Percentiles rank a stretch among this genome's conserved stretches.
These are phyloP conservation scores for Sylvilagus floridanus DNA, from an alignment of 2,797 vertebrate genomes.

Conservation along the genomic window DNA sequence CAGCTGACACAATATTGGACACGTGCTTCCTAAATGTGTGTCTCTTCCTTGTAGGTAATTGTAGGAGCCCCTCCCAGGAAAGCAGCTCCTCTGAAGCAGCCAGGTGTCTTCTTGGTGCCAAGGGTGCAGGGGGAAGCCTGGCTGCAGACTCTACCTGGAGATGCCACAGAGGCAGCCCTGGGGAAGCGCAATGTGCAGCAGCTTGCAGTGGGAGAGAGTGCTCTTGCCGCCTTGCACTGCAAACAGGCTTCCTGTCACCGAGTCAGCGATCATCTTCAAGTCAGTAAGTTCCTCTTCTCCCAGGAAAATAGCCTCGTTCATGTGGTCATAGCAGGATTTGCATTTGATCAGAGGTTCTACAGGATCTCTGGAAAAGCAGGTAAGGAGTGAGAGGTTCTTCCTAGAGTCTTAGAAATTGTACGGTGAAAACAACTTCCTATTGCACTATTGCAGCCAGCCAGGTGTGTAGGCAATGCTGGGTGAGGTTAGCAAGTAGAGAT, in stretches of 20 bases:
- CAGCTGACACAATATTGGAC: neutral
- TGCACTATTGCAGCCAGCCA: neutral
- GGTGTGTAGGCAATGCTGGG: neutral
- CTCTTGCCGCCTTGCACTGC: neutral
- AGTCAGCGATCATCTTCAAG: neutral
- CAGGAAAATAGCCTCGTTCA: neutral
- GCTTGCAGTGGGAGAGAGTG: neutral
- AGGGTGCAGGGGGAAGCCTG: neutral
- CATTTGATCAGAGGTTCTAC: neutral
- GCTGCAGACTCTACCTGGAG: neutral
- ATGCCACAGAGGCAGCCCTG: neutral
- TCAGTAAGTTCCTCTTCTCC: neutral
- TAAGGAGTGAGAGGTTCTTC: neutral
- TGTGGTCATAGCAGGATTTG: neutral
- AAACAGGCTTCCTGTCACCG: neutral
- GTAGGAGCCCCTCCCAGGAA: neutral
- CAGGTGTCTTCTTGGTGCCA: neutral
- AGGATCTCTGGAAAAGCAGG: neutral
- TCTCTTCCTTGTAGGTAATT: neutral
- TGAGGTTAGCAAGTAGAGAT: neutral
- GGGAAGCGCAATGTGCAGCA: neutral
- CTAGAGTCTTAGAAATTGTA: conserved; percentile 29
- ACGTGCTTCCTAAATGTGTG: neutral
- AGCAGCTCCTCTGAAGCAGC: neutral
- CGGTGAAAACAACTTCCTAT: neutral